Evolutionary conservation across 2,113 vertebrate genomes (phyloP).

Genomic region (Ondatra zibethicus): DNA sequence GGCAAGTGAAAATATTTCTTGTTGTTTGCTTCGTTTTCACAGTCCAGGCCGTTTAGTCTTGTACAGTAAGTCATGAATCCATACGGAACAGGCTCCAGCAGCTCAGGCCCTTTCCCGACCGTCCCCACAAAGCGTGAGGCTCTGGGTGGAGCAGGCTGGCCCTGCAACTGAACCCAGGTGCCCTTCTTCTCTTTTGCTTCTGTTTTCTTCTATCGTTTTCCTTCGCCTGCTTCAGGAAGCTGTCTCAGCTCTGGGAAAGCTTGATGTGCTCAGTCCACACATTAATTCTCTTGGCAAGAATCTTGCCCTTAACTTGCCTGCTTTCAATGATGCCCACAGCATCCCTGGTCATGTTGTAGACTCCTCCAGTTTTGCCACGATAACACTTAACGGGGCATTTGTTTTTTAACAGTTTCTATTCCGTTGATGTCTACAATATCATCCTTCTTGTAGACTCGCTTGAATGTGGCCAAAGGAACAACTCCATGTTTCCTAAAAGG

Average conservation of each 20-base stretch:
- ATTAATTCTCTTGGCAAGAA: background rate
- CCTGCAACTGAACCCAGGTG: background rate
- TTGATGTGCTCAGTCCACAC: background rate
- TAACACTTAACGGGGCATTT: background rate
- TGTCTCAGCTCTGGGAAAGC: background rate
- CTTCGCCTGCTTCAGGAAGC: background rate
- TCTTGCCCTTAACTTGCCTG: background rate
- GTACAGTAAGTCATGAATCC: background rate
- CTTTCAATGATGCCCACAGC: background rate
- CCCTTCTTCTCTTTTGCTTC: background rate
- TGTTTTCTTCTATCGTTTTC: background rate
- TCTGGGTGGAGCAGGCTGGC: background rate
- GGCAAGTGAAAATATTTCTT: slow-evolving; percentile 7
- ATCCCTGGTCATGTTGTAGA: background rate
- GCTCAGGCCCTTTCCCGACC: background rate
- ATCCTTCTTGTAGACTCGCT: background rate
- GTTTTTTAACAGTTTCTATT: background rate
- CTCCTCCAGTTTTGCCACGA: background rate
- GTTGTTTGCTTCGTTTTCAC: background rate
- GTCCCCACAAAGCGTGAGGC: background rate
- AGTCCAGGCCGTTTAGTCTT: background rate
- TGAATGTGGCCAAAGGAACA: background rate
- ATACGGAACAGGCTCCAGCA: background rate
- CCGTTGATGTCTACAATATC: background rate
- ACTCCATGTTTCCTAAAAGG: background rate